Conservation (phyloP, 2,797 vertebrate species). For the Xiphophorus birchmanni region DNA sequence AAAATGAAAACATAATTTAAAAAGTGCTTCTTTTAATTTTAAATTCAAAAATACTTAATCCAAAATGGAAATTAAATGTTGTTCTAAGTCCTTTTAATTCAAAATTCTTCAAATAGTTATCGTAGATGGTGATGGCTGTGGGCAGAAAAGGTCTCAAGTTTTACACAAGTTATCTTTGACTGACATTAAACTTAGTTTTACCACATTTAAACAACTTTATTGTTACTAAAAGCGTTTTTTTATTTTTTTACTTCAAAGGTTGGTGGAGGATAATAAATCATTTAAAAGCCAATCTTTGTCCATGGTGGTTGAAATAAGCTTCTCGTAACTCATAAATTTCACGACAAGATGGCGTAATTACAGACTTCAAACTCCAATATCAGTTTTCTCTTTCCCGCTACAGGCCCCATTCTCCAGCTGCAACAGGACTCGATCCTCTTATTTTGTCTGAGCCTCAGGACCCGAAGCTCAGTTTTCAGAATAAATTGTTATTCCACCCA, state of each 20-base stretch:
- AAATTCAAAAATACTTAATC: no score
- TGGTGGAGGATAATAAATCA: background rate
- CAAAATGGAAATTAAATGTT: no score
- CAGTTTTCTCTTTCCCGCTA: constrained; percentile 37
- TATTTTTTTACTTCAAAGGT: background rate
- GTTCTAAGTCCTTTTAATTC: no score
- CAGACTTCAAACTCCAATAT: constrained; percentile 29
- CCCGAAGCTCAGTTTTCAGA: constrained; percentile 67
- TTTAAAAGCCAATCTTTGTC: background rate
- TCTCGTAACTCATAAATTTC: constrained; percentile 7
- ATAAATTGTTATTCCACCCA: constrained; percentile 53
- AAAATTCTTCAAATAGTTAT: no score
- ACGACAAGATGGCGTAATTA: constrained; percentile 3
- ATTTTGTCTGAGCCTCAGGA: constrained; percentile 70
- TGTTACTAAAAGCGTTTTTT: background rate
- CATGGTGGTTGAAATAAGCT: background rate
- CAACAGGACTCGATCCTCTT: constrained; percentile 31
- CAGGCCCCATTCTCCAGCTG: constrained; percentile 10
- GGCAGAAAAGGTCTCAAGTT: no score
- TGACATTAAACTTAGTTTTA: background rate
- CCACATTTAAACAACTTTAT: background rate
- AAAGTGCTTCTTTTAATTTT: background rate
- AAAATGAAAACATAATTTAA: background rate
- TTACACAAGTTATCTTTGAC: background rate
- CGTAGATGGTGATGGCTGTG: no score